Percentiles rank a stretch among this genome's conserved stretches.
These are phyloP conservation scores for Sycophila sp. DNA, from an alignment of 1,140 invertebrate species.

Conservation along the genomic window DNA sequence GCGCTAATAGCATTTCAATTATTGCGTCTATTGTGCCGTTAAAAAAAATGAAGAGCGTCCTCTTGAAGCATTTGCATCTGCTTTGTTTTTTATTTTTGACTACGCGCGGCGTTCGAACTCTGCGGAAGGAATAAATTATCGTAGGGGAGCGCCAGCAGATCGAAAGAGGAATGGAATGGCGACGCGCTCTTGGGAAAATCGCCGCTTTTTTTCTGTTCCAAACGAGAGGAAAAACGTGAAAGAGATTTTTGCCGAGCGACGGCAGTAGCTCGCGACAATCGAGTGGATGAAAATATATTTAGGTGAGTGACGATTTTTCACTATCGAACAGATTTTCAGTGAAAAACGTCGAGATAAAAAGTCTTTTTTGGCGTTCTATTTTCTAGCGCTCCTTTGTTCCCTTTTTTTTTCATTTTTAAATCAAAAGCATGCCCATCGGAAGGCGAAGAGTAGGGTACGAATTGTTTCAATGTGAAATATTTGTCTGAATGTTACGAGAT, in stretches of 20 bases:
- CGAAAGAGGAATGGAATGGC: neutral
- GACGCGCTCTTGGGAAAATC: neutral
- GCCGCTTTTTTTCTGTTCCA: neutral
- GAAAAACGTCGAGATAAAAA: constrained; percentile 14
- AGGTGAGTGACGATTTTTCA: constrained; percentile 13
- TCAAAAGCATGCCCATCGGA: too few relatives aligned
- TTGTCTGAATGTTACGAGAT: too few relatives aligned
- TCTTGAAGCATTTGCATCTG: too few relatives aligned
- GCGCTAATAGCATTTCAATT: too few relatives aligned
- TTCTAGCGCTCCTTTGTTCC: neutral
- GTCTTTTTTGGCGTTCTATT: neutral
- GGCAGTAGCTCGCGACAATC: neutral
- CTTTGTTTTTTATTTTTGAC: neutral
- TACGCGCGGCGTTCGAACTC: neutral
- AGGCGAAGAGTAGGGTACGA: too few relatives aligned
- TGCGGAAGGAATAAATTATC: constrained; percentile 3
- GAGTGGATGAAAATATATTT: constrained; percentile 18
- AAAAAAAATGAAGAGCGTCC: too few relatives aligned
- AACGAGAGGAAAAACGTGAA: neutral
- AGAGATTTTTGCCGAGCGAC: neutral
- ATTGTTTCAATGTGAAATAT: too few relatives aligned
- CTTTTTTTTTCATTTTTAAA: neutral
- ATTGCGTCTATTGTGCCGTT: too few relatives aligned
- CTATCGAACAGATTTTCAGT: neutral
- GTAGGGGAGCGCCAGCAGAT: neutral